Conservation (phyloP, 1,140 invertebrate genomes). For the Leptonema lineaticorne region DNA sequence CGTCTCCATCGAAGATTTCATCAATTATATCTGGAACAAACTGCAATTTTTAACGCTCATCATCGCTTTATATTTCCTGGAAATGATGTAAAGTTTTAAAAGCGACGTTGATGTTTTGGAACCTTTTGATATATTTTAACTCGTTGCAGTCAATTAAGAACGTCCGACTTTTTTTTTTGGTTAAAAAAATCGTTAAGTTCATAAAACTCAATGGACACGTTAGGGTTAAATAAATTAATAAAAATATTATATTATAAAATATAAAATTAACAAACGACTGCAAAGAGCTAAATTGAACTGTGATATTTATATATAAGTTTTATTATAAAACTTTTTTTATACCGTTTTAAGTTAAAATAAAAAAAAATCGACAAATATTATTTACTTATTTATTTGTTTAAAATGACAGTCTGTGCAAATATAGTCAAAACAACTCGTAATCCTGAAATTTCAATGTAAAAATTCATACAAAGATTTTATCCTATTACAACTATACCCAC, state of each 20-base stretch:
- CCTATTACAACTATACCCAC: conserved; percentile 21
- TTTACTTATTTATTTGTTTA: conserved; percentile 33
- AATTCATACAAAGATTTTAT: conserved; percentile 33
- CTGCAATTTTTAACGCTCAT: conserved; percentile 49
- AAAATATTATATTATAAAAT: no score
- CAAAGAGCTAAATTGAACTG: no score
- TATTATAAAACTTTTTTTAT: not conserved
- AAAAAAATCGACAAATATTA: not conserved
- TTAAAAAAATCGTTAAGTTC: no score
- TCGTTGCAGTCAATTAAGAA: no score
- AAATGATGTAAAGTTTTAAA: not conserved
- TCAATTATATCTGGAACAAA: conserved; percentile 48
- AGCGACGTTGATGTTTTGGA: not conserved
- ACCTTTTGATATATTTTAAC: no score
- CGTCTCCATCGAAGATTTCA: not conserved
- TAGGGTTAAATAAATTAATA: no score
- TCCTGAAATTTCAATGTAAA: conserved; percentile 5
- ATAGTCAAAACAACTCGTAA: conserved; percentile 27
- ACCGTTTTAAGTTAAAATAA: conserved; percentile 1
- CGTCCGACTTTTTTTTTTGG: no score
- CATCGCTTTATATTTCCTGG: conserved; percentile 46
- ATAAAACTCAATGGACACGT: no score
- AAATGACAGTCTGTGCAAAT: conserved; percentile 39
- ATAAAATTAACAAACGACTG: no score
- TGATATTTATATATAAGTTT: not conserved